phyloP scores from a whole-genome alignment of 2,888 invertebrate species.

The Plebejus melissa region DNA sequence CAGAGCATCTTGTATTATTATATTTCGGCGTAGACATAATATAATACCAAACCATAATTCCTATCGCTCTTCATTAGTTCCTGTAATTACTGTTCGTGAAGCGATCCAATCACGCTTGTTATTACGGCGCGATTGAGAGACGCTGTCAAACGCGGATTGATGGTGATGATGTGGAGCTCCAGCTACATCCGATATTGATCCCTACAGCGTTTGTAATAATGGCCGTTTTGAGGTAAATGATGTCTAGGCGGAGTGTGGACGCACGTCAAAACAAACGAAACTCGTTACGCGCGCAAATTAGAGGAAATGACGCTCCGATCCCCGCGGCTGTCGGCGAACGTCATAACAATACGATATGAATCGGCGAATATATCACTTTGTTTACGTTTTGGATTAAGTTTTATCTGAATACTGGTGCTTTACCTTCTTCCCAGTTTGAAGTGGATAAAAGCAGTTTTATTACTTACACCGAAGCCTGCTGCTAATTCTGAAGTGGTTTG shows the following conservation, averaged over 20 bases:
- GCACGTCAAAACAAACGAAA: neutral
- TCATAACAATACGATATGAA: neutral
- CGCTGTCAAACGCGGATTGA: neutral
- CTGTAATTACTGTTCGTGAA: neutral
- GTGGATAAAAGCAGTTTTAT: no score
- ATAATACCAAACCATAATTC: no score
- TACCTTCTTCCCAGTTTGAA: no score
- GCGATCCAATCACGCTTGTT: neutral
- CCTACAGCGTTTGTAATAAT: neutral
- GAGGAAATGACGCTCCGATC: neutral
- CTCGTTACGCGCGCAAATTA: neutral
- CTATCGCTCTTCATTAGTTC: neutral
- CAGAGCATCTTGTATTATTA: no score
- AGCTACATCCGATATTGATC: neutral
- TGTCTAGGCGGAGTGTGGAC: neutral
- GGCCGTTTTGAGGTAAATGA: neutral
- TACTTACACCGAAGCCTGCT: no score
- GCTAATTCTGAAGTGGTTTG: no score
- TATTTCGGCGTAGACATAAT: no score
- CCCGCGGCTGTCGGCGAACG: neutral
- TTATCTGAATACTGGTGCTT: neutral
- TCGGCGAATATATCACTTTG: neutral
- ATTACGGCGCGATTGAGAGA: neutral
- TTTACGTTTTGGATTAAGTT: neutral
- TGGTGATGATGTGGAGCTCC: neutral